Conservation (phyloP, 1,140 invertebrate genomes). For the Dinothrombium tinctorium region DNA sequence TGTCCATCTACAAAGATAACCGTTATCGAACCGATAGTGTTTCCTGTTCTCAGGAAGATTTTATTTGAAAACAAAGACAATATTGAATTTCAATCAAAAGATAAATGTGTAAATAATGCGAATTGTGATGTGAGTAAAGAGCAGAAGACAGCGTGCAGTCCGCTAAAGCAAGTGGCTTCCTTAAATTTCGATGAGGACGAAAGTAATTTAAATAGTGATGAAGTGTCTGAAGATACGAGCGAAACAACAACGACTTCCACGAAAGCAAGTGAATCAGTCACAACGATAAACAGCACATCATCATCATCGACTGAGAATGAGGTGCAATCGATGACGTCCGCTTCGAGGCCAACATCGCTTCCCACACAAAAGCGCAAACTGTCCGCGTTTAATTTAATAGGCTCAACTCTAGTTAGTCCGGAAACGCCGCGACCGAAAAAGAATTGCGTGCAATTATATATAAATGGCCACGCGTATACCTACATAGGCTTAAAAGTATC, state of each 20-base stretch:
- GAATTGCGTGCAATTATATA: constrained; percentile 55
- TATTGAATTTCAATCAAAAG: constrained; percentile 4
- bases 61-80: neutral
- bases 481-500: constrained; percentile 71
- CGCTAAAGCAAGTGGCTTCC: no score
- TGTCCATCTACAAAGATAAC: constrained; percentile 8
- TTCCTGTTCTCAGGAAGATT: constrained; percentile 8
- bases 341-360: neutral
- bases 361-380: neutral
- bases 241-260: neutral
- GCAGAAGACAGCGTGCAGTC: no score
- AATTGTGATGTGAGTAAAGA: no score
- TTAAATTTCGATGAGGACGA: no score
- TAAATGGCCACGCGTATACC: constrained; percentile 76
- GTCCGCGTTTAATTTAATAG: constrained; percentile 14
- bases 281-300: no score
- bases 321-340: neutral
- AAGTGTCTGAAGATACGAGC: neutral
- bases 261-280: no score
- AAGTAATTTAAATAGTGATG: no score
- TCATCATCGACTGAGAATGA: neutral
- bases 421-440: constrained; percentile 68
- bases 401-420: constrained; percentile 35
- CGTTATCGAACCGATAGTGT: constrained; percentile 5
- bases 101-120: no score